Evolutionary conservation across 2,888 invertebrate genomes (phyloP).

Genomic region (Epirrhoe tristata): DNA sequence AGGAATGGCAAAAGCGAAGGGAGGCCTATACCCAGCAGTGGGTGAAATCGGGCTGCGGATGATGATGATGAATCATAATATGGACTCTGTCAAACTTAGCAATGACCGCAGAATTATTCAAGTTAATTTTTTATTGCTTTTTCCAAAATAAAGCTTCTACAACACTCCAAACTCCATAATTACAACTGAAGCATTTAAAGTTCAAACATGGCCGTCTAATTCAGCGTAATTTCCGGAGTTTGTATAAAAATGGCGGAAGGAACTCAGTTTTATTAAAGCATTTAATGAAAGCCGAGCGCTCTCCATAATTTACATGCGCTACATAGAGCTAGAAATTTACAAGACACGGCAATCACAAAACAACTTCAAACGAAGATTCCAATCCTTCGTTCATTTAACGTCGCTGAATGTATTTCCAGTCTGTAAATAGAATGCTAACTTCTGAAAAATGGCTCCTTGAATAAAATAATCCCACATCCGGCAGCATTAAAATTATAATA

Average conservation of each 20-base stretch:
- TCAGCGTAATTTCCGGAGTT: conserved; percentile 26
- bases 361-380: not conserved
- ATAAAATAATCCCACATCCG: too few relatives aligned
- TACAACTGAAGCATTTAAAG: conserved; percentile 31
- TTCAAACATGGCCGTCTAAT: conserved; percentile 33
- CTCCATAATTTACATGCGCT: conserved; percentile 66
- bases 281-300: conserved; percentile 66
- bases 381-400: too few relatives aligned
- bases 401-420: too few relatives aligned
- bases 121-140: conserved; percentile 11
- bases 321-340: conserved; percentile 36
- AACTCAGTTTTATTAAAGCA: conserved; percentile 61
- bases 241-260: conserved; percentile 41
- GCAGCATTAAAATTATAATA: too few relatives aligned
- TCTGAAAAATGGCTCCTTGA: too few relatives aligned
- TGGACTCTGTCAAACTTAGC: conserved; percentile 14
- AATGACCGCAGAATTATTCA: conserved; percentile 13
- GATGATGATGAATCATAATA: too few relatives aligned
- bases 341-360: conserved; percentile 4
- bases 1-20: too few relatives aligned
- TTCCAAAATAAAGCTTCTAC: conserved; percentile 18
- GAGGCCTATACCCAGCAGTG: too few relatives aligned
- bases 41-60: too few relatives aligned
- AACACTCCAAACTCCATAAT: conserved; percentile 31
- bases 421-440: too few relatives aligned